These are phyloP conservation scores for Monomorium pharaonis DNA, from an alignment of 1,140 invertebrate genomes.

Conservation along the genomic window DNA sequence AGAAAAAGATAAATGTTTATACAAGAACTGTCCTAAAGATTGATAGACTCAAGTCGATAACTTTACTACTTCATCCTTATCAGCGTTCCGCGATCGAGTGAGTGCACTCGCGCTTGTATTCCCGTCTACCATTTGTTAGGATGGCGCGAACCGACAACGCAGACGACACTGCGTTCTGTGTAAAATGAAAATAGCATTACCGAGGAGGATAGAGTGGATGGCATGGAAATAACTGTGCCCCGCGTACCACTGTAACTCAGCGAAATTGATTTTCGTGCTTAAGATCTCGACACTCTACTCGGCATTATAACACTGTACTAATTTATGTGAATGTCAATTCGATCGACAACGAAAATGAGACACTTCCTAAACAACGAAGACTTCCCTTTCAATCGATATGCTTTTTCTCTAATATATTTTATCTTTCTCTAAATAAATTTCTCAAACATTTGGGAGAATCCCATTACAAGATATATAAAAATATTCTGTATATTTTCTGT, in stretches of 20 bases:
- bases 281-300: conserved; percentile 27
- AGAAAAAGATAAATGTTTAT: background rate
- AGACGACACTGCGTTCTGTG: conserved; percentile 19
- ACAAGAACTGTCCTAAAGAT: background rate
- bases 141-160: background rate
- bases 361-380: background rate
- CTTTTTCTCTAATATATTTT: background rate
- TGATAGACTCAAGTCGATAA: background rate
- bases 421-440: background rate
- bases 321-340: conserved; percentile 44
- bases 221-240: conserved; percentile 42
- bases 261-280: conserved; percentile 49
- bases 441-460: background rate
- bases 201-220: conserved; percentile 24
- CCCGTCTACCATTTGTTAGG: conserved; percentile 8
- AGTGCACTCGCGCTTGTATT: conserved; percentile 21
- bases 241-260: conserved; percentile 18
- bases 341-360: background rate
- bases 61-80: conserved; percentile 20
- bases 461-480: background rate
- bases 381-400: background rate
- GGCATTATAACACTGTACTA: background rate
- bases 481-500: background rate
- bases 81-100: background rate
- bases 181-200: conserved; percentile 57